phyloP scores from a whole-genome alignment of 1,140 invertebrate genomes.

The Lysiphlebus fabarum region DNA sequence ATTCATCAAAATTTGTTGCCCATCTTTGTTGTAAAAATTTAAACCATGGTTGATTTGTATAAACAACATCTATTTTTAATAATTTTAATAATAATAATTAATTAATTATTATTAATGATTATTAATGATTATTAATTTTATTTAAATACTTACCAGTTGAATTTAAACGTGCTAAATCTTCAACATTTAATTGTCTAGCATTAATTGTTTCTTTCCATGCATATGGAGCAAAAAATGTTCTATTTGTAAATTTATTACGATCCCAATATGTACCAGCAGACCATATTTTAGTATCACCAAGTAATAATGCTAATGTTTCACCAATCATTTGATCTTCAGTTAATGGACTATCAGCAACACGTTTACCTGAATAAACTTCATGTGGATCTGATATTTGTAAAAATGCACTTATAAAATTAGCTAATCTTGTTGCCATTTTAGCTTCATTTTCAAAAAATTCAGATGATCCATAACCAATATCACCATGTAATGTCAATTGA shows the following conservation, averaged over 20 bases:
- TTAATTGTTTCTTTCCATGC: conserved; percentile 86
- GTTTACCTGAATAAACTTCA: conserved; percentile 90
- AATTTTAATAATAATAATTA: no score
- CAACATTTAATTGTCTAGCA: conserved; percentile 79
- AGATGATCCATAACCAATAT: conserved; percentile 80
- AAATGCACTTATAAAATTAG: conserved; percentile 94
- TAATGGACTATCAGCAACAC: conserved; percentile 81
- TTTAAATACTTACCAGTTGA: conserved; percentile 60
- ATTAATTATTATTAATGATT: no score
- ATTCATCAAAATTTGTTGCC: conserved; percentile 87
- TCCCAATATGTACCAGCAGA: conserved; percentile 93
- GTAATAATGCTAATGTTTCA: conserved; percentile 84
- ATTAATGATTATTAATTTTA: conserved; percentile 8
- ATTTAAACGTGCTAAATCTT: conserved; percentile 81
- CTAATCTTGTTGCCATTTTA: conserved; percentile 87
- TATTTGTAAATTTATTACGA: conserved; percentile 90
- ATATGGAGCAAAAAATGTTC: conserved; percentile 90
- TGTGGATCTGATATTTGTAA: conserved; percentile 89
- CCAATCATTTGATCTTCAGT: conserved; percentile 94
- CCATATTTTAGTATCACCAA: conserved; percentile 89
- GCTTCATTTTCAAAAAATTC: conserved; percentile 92
- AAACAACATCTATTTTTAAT: conserved; percentile 63
- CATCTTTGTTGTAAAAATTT: conserved; percentile 86
- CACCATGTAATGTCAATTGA: conserved; percentile 74
- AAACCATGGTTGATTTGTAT: conserved; percentile 83